Base-by-base conservation (phyloP, 2,113 vertebrate genomes). In the Irena cyanogastra region DNA sequence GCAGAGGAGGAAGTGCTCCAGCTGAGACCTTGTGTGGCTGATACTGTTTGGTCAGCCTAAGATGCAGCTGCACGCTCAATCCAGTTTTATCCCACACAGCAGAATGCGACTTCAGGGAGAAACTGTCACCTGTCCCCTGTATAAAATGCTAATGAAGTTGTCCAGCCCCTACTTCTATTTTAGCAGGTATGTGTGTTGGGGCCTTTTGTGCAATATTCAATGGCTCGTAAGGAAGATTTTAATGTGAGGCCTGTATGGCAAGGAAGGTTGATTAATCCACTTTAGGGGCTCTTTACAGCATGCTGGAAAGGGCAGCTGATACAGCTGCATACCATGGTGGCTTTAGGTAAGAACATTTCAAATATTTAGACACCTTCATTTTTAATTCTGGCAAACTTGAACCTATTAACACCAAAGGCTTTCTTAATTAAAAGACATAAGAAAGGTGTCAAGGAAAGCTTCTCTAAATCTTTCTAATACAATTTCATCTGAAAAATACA, bases 391-490 rank as follows among this genome's bases (percentile, higher is more conserved):
- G 57, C 56, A 78, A 91, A 91, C 8, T n/a, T 49, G 64, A 94
- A 89, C 52, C 45, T 71, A 82, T 82, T 95, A 94, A 87, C 83
- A 75, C 44, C 20, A 75, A 78, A 75, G 53, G 35, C 28, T 87
- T 79, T 79, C 92, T 89, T 89, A 86, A 88, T 89, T 89, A 87
- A 87, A 94, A 66, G 39, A 92, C 52, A 22, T 52, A 84, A 93
- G 63, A 77, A 72, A 79, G 63, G 65, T 71, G 53, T 72, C 77
- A 74, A 52, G 49, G 20, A 95, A 91, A 92, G 77, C 77, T 68
- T 81, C 64, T 84, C 35, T 89, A 93, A 94, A 84, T 81, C 54
- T 81, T 92, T 57, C 77, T 91, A 89, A 94, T 63, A 65, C 14
- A 84, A 56, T 66, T 93, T 87, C 16, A 70, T 66, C 39, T 74